These are phyloP conservation scores for Parnassius smintheus DNA, from an alignment of 2,888 invertebrate species.

Conservation along the genomic window DNA sequence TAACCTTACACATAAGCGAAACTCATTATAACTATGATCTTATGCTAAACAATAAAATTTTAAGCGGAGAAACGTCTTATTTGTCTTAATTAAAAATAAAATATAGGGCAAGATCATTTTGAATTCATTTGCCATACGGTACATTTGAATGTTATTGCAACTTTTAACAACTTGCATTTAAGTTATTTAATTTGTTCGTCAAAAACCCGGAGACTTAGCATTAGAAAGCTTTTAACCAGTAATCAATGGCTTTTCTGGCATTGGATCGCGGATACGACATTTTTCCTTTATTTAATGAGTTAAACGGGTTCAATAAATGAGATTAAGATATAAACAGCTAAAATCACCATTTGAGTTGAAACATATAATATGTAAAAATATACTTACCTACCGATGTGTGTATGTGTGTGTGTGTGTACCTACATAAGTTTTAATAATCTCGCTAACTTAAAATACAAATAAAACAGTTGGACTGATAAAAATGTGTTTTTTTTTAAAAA, in stretches of 20 bases:
- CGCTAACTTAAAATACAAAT: no score
- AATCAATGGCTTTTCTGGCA: conserved; percentile 4
- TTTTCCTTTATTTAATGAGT: conserved; percentile 12
- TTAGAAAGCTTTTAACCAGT: not conserved
- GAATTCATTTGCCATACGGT: conserved; percentile 6
- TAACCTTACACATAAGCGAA: no score
- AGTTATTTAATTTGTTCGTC: conserved; percentile 2
- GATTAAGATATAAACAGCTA: conserved; percentile 1
- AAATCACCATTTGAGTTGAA: not conserved
- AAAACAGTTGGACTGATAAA: no score
- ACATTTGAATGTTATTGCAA: conserved; percentile 14
- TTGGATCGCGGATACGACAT: not conserved
- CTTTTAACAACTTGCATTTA: conserved; percentile 2
- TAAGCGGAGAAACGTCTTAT: no score
- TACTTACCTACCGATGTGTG: no score
- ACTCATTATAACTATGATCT: no score
- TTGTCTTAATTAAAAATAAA: not conserved
- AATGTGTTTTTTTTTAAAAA: no score
- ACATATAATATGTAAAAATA: no score
- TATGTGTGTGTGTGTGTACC: no score
- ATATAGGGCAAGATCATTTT: conserved; percentile 8
- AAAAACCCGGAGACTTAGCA: conserved; percentile 2
- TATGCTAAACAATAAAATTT: no score
- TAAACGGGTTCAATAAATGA: not conserved
- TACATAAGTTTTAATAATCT: no score